A percentile compares a stretch with the other conserved stretches of the same genome.
Conservation (phyloP, 2,888 invertebrate species). For the Boloria euphrosyne region DNA sequence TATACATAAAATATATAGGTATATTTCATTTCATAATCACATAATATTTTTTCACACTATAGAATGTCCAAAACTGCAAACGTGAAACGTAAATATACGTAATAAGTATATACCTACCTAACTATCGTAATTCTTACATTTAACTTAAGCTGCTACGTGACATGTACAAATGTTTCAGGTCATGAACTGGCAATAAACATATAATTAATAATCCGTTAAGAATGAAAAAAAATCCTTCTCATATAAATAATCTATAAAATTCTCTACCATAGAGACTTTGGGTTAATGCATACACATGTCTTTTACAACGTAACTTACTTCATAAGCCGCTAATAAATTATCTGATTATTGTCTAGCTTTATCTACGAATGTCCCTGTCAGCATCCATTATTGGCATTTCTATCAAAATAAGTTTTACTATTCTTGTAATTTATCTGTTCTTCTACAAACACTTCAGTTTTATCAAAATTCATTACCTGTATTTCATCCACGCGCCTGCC, state of each 20-base stretch:
- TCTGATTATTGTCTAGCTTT: slow-evolving; percentile 50
- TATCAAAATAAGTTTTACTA: slow-evolving; percentile 53
- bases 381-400: slow-evolving; percentile 53
- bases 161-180: slow-evolving; percentile 26
- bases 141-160: slow-evolving; percentile 8
- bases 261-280: slow-evolving; percentile 32
- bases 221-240: slow-evolving; percentile 23
- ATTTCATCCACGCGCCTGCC: slow-evolving; percentile 70
- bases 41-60: too few relatives aligned
- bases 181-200: slow-evolving; percentile 25
- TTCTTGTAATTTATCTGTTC: slow-evolving; percentile 56
- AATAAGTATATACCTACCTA: too few relatives aligned
- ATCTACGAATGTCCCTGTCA: slow-evolving; percentile 55
- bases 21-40: too few relatives aligned
- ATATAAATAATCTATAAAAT: slow-evolving; percentile 30
- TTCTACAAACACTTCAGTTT: slow-evolving; percentile 56
- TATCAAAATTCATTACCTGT: slow-evolving; percentile 78
- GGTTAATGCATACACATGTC: slow-evolving; percentile 42
- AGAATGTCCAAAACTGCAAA: slow-evolving; percentile 2
- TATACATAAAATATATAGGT: too few relatives aligned
- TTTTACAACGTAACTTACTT: slow-evolving; percentile 42
- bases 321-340: slow-evolving; percentile 49
- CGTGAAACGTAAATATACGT: not conserved
- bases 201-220: slow-evolving; percentile 30
- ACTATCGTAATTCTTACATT: slow-evolving; percentile 4